Base-by-base conservation (phyloP, 2,113 vertebrate species). In the Meriones unguiculatus region DNA sequence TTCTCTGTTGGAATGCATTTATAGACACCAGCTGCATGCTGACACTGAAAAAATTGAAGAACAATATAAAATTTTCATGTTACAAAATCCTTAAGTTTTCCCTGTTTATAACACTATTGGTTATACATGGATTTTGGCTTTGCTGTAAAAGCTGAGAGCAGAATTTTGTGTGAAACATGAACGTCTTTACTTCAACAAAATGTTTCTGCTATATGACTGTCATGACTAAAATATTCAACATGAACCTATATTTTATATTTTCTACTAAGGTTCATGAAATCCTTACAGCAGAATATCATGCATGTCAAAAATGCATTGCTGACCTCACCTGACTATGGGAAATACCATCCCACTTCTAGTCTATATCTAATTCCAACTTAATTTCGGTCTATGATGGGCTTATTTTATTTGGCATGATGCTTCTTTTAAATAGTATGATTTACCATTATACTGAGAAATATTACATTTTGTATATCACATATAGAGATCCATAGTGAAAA, bases 221-320 rank as follows among this genome's bases (percentile, higher is more conserved):
- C 38, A 92, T 91, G 72, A 89, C 9, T 54, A 7, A 94, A 87
- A 57, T 92, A 95, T 62, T 92, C 59, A 91, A 35, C 9, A 35
- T 25, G 46, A 67, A 78, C 32, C 41, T 72, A 22, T 88, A 30
- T 87, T 52, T 87, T 65, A 64, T 85, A 62, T 80, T 77, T 90
- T 90, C 72, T 78, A 17, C 13, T 81, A 64, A 84, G 25, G 28
- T 90, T 88, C 38, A 73, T 91, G 14, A 28, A 77, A 2, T 67
- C 11, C 72, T 89, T 82, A 88, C 22, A 95, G 4, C 1, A 73
- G 84, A 84, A n/a, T 88, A 93, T 11, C 30, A 28, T 50, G 28
- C 24, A 65, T 77, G 13, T 88, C 77, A 78, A 67, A 65, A 30
- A 72, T 84, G 15, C 25, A 76, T 87, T 75, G 65, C 22, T 86